Evolutionary conservation across 2,888 invertebrate species (phyloP), one percentile per base, ranked within the genome.

Genomic region (Caenorhabditis sulstoni): DNA sequence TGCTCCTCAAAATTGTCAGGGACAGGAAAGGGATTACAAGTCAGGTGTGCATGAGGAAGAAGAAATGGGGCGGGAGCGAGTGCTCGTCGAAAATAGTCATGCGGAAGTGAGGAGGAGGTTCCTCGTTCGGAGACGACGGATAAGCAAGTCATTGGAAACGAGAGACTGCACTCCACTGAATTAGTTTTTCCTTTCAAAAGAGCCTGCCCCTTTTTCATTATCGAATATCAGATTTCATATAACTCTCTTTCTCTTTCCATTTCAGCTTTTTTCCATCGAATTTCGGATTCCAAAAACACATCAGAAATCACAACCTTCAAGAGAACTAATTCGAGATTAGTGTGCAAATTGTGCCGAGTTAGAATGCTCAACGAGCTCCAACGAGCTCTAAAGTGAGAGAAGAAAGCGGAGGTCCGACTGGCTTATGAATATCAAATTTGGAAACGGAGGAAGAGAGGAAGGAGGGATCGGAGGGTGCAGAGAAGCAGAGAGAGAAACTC

Each of bases 351-450:
- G 22, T 1, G 11, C 12, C 22, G 35, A 29, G 29, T 29, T 4
- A 23, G 50, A 7, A n/a, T n/a, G n/a, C n/a, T n/a, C n/a, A n/a
- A n/a, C n/a, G n/a, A n/a, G n/a, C n/a, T n/a, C n/a, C n/a, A n/a
- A n/a, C n/a, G n/a, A n/a, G n/a, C n/a, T n/a, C n/a, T n/a, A n/a
- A 23, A 29, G 52, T 11, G 20, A 22, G 52, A 53, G 29, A 53
- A 39, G 37, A 39, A 39, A 4, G 37, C 9, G 47, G 49, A 52
- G 12, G 44, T 41, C n/a, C n/a, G 12, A n/a, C 23, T 47, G 68
- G 47, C 61, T 61, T 61, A 53, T 55, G 61, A 70, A 70, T 70
- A 70, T 61, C 29, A 22, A 70, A 70, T 61, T 68, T 44, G 53
- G 44, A 64, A 53, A 65, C 18, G 47, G 37, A 7, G 29, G 50